Conservation (phyloP, 1,140 invertebrate genomes). For the Drosophila micromelanica region DNA sequence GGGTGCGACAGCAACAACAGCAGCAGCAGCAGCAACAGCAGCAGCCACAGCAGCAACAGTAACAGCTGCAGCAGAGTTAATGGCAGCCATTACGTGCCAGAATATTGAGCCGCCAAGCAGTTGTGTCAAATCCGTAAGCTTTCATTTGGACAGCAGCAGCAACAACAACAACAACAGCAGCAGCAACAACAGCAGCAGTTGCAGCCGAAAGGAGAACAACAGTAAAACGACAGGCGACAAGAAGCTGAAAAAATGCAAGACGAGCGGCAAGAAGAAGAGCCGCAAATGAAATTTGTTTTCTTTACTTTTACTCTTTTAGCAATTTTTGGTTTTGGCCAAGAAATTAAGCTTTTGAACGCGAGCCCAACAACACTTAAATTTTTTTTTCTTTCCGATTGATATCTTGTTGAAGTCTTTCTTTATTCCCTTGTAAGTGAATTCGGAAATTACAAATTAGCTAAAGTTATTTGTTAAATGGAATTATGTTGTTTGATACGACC, state of each 20-base stretch:
- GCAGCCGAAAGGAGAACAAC: neutral
- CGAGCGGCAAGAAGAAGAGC: conserved; percentile 18
- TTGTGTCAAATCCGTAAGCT: neutral
- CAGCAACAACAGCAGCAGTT: neutral
- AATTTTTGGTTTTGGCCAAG: no score
- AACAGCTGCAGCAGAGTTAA: conserved; percentile 14
- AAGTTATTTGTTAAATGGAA: neutral
- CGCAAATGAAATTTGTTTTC: conserved; percentile 2
- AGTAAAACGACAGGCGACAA: neutral
- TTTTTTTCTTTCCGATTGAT: no score
- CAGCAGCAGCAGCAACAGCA: neutral
- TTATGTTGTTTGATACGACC: conserved; percentile 6
- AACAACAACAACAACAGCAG: neutral
- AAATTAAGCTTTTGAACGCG: neutral
- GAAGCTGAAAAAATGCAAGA: conserved; percentile 27
- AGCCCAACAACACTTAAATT: neutral
- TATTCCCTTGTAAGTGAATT: neutral
- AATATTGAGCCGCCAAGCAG: conserved; percentile 8
- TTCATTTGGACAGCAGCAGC: conserved; percentile 1
- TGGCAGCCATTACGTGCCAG: conserved; percentile 45
- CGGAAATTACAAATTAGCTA: neutral
- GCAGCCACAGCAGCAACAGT: neutral
- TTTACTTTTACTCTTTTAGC: no score
- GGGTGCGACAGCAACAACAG: neutral
- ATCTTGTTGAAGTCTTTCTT: neutral